These are phyloP conservation scores for Vollenhovia emeryi DNA, from an alignment of 1,140 invertebrate species.

Conservation along the genomic window DNA sequence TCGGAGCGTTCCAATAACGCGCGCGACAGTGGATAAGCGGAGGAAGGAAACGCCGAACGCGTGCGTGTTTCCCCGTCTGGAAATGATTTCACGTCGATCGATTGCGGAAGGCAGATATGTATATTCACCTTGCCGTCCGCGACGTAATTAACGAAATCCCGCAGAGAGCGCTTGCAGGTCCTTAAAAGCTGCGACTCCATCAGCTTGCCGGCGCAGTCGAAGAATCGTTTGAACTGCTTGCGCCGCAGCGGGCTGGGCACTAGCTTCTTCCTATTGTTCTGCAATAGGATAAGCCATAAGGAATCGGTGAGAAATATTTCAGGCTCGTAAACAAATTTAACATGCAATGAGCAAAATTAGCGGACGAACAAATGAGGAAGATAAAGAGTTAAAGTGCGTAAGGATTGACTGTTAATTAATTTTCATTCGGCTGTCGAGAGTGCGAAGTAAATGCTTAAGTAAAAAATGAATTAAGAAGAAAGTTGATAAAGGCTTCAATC, in stretches of 20 bases:
- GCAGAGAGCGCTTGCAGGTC: constrained; percentile 91
- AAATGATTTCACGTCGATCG: constrained; percentile 24
- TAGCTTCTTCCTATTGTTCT: constrained; percentile 91
- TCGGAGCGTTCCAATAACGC: constrained; percentile 11
- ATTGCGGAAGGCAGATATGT: not conserved
- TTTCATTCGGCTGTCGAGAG: not conserved
- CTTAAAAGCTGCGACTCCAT: constrained; percentile 95
- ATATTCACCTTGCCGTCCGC: constrained; percentile 74
- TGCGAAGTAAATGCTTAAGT: not conserved
- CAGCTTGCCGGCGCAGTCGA: constrained; percentile 92
- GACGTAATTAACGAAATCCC: constrained; percentile 92
- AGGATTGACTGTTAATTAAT: constrained; percentile 1
- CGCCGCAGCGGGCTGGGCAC: constrained; percentile 90
- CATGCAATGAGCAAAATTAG: not conserved
- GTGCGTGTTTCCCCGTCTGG: constrained; percentile 16
- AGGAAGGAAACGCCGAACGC: constrained; percentile 19
- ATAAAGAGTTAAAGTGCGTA: not conserved
- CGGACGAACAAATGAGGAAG: not conserved
- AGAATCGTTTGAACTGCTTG: constrained; percentile 91
- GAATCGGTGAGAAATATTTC: not conserved
- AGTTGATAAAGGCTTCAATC: no score
- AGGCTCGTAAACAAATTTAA: not conserved
- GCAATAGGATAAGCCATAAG: constrained; percentile 60
- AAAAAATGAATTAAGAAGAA: not conserved
- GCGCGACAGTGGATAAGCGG: not conserved